Evolutionary conservation across 2,113 vertebrate species (phyloP).

Genomic region (Macheiramphus alcinus): DNA sequence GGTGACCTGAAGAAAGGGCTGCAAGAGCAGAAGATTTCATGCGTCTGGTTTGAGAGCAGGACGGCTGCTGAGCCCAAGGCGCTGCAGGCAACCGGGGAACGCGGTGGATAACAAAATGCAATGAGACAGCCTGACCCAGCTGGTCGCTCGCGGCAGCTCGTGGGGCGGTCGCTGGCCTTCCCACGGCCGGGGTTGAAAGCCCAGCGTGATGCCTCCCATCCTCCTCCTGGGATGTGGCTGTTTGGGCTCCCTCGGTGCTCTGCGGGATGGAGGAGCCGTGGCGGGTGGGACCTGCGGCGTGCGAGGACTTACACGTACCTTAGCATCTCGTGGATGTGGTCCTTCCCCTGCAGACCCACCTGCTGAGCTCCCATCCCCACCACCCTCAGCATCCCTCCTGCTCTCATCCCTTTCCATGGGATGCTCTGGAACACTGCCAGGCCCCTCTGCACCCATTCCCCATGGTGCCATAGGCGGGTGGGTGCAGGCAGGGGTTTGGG

Average conservation of each 20-base stretch:
- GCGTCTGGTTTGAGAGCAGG: neutral
- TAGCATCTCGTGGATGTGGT: accelerated
- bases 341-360: accelerated
- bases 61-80: neutral
- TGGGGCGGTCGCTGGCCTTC: accelerated
- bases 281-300: no score
- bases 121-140: neutral
- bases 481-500: no score
- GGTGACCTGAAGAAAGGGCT: neutral
- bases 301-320: neutral
- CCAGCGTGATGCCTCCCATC: neutral
- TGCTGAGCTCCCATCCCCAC: neutral
- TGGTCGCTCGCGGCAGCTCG: accelerated
- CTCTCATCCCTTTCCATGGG: neutral
- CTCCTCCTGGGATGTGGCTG: neutral
- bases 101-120: accelerated
- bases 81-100: neutral
- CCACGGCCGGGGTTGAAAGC: accelerated
- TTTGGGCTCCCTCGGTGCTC: neutral
- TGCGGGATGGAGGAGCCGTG: neutral
- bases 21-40: neutral
- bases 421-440: accelerated
- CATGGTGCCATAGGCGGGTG: accelerated
- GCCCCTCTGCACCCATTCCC: no score
- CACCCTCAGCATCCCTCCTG: neutral